These are phyloP conservation scores for Sebastes oblongus DNA, from an alignment of 2,797 vertebrate species.

Conservation along the genomic window DNA sequence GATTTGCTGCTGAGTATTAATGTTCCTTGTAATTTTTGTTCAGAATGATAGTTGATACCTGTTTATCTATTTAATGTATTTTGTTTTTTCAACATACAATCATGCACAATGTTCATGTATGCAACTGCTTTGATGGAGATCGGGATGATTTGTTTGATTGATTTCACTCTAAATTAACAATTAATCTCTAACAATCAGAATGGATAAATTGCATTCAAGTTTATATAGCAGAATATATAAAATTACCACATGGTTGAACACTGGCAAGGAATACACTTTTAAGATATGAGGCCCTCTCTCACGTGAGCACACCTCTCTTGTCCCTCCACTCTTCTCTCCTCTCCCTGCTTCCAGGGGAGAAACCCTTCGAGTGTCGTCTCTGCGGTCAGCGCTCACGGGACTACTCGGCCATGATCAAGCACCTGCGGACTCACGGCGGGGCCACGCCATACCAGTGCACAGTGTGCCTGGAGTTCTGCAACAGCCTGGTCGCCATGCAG, in stretches of 20 bases:
- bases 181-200: not conserved
- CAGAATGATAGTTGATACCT: not conserved
- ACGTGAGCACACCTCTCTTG: not conserved
- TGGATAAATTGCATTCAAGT: not conserved
- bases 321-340: not conserved
- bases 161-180: not conserved
- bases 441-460: constrained; percentile 88
- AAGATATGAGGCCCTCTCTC: not conserved
- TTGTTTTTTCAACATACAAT: not conserved
- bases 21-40: not conserved
- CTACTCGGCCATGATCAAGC: constrained; percentile 92
- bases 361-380: constrained; percentile 87
- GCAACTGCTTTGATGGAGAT: not conserved
- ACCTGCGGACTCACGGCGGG: constrained; percentile 88
- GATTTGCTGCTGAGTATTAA: not conserved
- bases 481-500: constrained; percentile 88
- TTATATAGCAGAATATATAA: not conserved
- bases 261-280: not conserved
- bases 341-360: constrained; percentile 78
- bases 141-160: not conserved
- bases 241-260: not conserved
- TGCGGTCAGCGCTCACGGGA: constrained; percentile 89
- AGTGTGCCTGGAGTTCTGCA: constrained; percentile 85
- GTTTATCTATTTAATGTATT: not conserved
- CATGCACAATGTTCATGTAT: not conserved